These are phyloP conservation scores for Macrosteles quadrilineatus DNA, from an alignment of 1,140 invertebrate genomes.

Conservation along the genomic window DNA sequence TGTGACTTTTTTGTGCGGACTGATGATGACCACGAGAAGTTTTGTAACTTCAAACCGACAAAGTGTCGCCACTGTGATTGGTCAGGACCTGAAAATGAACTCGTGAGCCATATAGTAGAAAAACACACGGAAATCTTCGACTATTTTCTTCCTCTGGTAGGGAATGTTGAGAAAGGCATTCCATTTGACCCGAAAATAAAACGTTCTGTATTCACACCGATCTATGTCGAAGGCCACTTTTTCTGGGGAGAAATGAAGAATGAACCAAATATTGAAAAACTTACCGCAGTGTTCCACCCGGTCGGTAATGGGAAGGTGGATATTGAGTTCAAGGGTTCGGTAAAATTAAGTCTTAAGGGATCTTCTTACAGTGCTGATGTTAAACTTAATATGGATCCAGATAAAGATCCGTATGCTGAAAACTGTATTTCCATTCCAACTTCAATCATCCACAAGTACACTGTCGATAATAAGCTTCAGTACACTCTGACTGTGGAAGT, in stretches of 20 bases:
- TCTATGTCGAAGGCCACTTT: neutral
- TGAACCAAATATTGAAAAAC: neutral
- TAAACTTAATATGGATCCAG: neutral
- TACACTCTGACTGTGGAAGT: too few relatives aligned
- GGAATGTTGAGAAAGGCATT: neutral
- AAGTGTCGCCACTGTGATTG: neutral
- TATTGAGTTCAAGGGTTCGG: too few relatives aligned
- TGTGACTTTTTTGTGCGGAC: neutral
- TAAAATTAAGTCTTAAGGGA: neutral
- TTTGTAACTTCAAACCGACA: neutral
- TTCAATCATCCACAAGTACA: too few relatives aligned
- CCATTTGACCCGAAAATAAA: neutral
- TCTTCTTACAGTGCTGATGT: neutral
- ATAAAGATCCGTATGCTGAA: too few relatives aligned
- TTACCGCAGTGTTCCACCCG: neutral
- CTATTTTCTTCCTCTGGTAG: too few relatives aligned
- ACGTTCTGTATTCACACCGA: neutral
- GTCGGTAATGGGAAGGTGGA: neutral
- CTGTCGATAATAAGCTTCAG: neutral
- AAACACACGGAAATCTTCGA: neutral
- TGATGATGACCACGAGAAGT: neutral
- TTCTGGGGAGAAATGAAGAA: neutral
- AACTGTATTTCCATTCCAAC: too few relatives aligned
- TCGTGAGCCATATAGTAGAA: neutral
- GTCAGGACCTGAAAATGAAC: neutral